Evolutionary conservation across 2,888 invertebrate species (phyloP), one percentile per base, ranked within the genome.

Genomic region (Hoplodrina ambigua): DNA sequence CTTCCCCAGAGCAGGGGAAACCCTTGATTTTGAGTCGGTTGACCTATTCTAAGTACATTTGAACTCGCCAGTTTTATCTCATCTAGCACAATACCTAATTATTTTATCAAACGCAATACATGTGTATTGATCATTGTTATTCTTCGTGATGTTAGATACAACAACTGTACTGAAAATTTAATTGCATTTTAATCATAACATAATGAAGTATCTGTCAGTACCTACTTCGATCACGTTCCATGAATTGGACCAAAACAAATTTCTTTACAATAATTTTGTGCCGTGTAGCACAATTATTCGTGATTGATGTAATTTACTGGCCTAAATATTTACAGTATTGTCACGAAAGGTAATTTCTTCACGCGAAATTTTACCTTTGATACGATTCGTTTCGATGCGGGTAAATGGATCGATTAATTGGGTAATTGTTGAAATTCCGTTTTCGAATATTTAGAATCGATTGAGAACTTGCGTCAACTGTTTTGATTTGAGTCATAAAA

Each of bases 241-340:
- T 46, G 19, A 80, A 64, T 50, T 54, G 41, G 49, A 62, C 2
- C 55, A 71, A 49, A 54, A 52, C 52, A 52, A 58, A 75, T 64
- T 61, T 53, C 69, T 65, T 61, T 15, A 25, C 61, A 65, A 52
- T 30, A 19, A 72, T 80, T 61, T 62, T 59, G 46, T 63, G 78
- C 33, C 46, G 76, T 56, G 69, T 75, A 72, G 41, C 72, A 62
- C 72, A 78, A 79, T 69, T 68, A 80, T 75, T 82, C 81, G 84
- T 84, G 84, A 78, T 84, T 78, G 58, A 59, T 78, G 63, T 86
- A 84, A 82, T 86, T 84, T 69, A 76, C 75, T 84, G 83, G 83
- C 81, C 86, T 77, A 81, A 85, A 86, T 87, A 79, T 73, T 69
- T 74, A 59, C 52, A 71, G 70, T 78, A 64, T 67, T 77, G 78